A percentile compares a stretch with the other conserved stretches of the same genome.
phyloP scores from a whole-genome alignment of 2,797 vertebrate species.

The Lepidocolaptes lacrymiger region DNA sequence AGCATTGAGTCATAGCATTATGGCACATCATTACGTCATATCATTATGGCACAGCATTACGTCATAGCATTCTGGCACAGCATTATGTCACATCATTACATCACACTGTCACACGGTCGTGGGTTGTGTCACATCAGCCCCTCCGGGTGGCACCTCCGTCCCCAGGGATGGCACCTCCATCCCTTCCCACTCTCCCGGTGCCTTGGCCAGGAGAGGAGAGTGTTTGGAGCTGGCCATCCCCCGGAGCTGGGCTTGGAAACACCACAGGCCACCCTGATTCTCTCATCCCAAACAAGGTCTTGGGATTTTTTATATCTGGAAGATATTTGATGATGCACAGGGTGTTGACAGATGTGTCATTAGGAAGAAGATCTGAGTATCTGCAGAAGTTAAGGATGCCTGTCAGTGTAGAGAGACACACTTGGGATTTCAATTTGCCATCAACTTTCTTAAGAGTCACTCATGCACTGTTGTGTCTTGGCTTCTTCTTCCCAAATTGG shows the following conservation, averaged over 20 bases:
- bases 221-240: background rate
- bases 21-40: no score
- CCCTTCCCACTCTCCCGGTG: no score
- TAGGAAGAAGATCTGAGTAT: no score
- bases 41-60: no score
- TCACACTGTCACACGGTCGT: no score
- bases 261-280: background rate
- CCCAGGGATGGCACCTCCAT: background rate
- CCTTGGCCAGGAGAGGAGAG: background rate
- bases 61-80: no score
- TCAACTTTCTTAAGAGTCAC: background rate
- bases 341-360: background rate
- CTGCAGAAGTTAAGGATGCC: background rate
- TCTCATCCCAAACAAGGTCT: no score
- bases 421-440: background rate
- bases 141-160: background rate
- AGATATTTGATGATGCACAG: background rate
- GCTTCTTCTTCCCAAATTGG: rapidly evolving
- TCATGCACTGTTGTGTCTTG: rapidly evolving
- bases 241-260: background rate
- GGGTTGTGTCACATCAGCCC: no score
- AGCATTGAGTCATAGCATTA: no score
- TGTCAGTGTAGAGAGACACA: background rate
- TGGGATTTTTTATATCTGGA: background rate
- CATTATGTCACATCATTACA: background rate